Evolutionary conservation across 2,888 invertebrate species (phyloP), one percentile per base, ranked within the genome.

Genomic region (Cacoxenus indagator): DNA sequence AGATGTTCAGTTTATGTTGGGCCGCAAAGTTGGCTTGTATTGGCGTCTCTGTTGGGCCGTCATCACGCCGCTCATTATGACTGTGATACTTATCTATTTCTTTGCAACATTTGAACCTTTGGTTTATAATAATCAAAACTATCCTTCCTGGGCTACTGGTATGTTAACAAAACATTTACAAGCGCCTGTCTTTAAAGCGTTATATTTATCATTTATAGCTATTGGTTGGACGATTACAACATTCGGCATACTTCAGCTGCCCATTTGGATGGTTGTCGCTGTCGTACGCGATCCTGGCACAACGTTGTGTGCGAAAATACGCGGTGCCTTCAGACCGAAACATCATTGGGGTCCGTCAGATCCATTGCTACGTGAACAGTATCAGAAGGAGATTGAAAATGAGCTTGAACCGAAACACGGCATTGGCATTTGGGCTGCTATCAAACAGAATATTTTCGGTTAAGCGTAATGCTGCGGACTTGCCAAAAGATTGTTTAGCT

Each of bases 41-140:
- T 96, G 95, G 95, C 90, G 94, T 70, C 75, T 93, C 46, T 95
- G 94, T 75, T 96, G 96, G 96, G 91, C 91, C 0, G 59, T 94
- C 8, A 85, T 95, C 55, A 94, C 94, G 1, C 96, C 96, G 0
- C 78, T 90, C 0, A 89, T 94, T 70, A 92, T 95, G 90, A 88
- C 92, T 3, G 83, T 90, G 0, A 94, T 95, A 65, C 90, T 95
- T 76, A 79, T 93, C 8, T 95, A 94, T 83, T 93, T 93, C 4
- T 87, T 94, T 37, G 84, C 89, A 0, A 91, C 91, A 0, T 91
- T 91, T 70, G 89, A 91, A 70, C 90, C 92, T 0, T 84, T 93
- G 2, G 88, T 86, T 0, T 94, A 94, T 76, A 92, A 92, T 51
- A 85, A 87, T 62, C 89, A 89, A 67, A 70, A 76, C 0, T 94